These are phyloP conservation scores for Coptodon rendalli DNA, from an alignment of 2,113 vertebrate genomes.

Conservation along the genomic window DNA sequence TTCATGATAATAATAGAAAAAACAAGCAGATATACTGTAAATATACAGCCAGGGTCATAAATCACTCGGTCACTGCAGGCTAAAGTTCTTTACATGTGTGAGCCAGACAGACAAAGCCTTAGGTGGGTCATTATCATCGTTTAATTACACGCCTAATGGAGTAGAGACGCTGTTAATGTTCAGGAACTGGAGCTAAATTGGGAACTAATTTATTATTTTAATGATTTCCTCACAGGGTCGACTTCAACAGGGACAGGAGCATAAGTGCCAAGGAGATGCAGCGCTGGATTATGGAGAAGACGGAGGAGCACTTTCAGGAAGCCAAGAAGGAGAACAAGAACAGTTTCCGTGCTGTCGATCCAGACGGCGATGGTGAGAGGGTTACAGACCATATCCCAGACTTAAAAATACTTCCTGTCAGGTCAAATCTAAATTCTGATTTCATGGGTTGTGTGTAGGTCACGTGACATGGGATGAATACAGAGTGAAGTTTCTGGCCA, in stretches of 20 bases:
- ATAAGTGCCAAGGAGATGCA: conserved; percentile 93
- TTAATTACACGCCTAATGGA: not conserved
- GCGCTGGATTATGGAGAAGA: conserved; percentile 95
- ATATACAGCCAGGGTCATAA: not conserved
- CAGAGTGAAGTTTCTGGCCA: conserved; percentile 87
- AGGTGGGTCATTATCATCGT: not conserved
- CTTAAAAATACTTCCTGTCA: not conserved
- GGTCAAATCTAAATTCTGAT: not conserved
- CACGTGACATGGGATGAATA: conserved; percentile 94
- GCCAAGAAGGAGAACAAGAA: conserved; percentile 87
- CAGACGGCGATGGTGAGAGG: conserved; percentile 84
- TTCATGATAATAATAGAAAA: not conserved
- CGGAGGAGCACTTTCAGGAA: conserved; percentile 90
- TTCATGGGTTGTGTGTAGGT: conserved; percentile 59
- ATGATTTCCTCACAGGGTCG: conserved; percentile 72
- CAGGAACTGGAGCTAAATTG: not conserved
- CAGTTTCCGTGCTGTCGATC: conserved; percentile 88
- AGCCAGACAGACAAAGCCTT: not conserved
- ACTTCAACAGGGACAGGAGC: conserved; percentile 80
- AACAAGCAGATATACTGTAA: not conserved
- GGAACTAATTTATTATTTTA: not conserved
- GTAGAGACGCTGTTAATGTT: not conserved
- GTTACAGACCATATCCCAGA: not conserved
- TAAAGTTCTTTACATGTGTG: not conserved
- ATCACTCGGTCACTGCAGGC: not conserved